Base-by-base conservation (phyloP, 2,113 vertebrate species). In the Felis chaus region DNA sequence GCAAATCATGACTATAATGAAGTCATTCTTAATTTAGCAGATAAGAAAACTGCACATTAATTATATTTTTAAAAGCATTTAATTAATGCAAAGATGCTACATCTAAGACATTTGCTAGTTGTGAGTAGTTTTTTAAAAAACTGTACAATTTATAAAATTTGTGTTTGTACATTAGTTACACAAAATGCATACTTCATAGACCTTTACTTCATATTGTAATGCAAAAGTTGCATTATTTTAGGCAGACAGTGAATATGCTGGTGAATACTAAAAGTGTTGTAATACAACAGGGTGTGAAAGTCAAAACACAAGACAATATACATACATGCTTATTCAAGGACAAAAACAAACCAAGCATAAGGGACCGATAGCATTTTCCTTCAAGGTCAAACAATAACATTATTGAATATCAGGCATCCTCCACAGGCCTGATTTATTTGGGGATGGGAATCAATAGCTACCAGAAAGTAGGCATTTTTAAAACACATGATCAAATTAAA, bases 131-230 rank as follows among this genome's bases (percentile, higher is more conserved):
- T 98, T 98, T 96, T 74, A 57, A 97, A 95, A 99, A 99, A 99
- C 99, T 99, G 99, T 99, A 99, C 99, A 99, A 99, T 99, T 99
- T 99, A 99, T 99, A 99, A 99, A 99, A 99, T 98, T 99, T 99
- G 99, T 99, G 99, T 99, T 99, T 99, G 99, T 99, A 99, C 99
- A 99, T 99, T 99, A 99, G 99, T 99, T 99, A 99, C 99, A 99
- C 99, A 99, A 99, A 99, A 99, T 97, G 98, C 99, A 99, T 99
- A 99, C 99, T 99, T 99, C 99, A 99, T 99, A 99, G 98, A 99
- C 98, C 99, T 99, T 99, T 99, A 99, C 99, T 99, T 99, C 99
- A 99, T 99, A 99, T 98, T 50, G 94, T 99, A 99, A 99, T 99
- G 98, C 98, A 98, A 97, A 98, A 97, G 97, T 99, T 99, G 99